A percentile compares a stretch with the other conserved stretches of the same genome.
These are phyloP conservation scores for Siniperca chuatsi DNA, from an alignment of 2,113 vertebrate genomes.

Conservation along the genomic window DNA sequence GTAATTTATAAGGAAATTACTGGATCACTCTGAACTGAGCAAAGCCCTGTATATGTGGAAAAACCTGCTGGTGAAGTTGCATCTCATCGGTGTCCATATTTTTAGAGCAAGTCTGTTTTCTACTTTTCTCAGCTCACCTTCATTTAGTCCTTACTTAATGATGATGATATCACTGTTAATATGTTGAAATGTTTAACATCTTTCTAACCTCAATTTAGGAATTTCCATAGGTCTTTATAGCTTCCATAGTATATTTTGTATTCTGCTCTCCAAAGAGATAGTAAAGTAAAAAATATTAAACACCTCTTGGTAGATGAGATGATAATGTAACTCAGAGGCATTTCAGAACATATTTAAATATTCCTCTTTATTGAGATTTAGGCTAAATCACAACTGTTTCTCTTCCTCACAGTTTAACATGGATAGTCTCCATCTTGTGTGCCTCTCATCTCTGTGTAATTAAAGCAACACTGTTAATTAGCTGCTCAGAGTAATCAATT, in stretches of 20 bases:
- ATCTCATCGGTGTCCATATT: neutral
- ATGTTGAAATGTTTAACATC: neutral
- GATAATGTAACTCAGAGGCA: slow-evolving; percentile 6
- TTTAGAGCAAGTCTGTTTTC: neutral
- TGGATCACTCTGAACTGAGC: neutral
- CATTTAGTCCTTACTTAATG: neutral
- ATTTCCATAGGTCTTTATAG: neutral
- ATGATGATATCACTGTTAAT: neutral
- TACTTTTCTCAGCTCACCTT: neutral
- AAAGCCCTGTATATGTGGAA: neutral
- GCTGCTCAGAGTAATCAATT: slow-evolving; percentile 37
- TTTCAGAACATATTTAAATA: slow-evolving; percentile 25
- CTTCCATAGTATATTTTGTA: neutral
- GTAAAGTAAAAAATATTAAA: slow-evolving; percentile 13
- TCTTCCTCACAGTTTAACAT: slow-evolving; percentile 22
- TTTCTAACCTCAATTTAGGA: neutral
- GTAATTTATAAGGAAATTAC: neutral
- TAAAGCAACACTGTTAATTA: slow-evolving; percentile 50
- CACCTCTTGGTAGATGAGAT: slow-evolving; percentile 5
- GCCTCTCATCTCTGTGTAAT: slow-evolving; percentile 51
- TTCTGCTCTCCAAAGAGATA: neutral
- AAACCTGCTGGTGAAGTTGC: neutral
- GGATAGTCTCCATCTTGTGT: neutral
- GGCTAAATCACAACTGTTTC: neutral
- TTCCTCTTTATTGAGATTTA: slow-evolving; percentile 10